Base-by-base conservation (phyloP, 2,888 invertebrate genomes). In the Danaus chrysippus region DNA sequence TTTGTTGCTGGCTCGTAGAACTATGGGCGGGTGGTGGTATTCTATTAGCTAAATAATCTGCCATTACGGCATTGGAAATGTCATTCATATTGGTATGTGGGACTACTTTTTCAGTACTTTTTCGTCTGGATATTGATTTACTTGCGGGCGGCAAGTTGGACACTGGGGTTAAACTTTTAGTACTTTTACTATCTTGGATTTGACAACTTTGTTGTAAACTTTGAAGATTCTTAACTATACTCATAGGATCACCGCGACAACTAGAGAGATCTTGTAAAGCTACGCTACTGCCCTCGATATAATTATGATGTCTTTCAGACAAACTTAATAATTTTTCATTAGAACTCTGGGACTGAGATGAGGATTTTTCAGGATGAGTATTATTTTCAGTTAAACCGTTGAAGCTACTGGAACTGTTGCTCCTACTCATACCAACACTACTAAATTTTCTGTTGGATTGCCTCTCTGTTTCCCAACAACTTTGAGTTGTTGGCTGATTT, bases 201-300 rank as follows among this genome's bases (percentile, higher is more conserved):
- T 93, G 92, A 78, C 93, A 93, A 74, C 90, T 91, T 78, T 92
- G 91, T 81, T 93, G 93, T 67, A 93, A 76, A 61, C 90, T 93
- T 82, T 93, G 93, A 71, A 94, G 86, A 81, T 94, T 94, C 81
- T 95, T 95, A 42, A 95, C 94, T 76, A 95, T 94, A 76, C 93
- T 94, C 94, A 95, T 95, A 3, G 95, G 94, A 78, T 95, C 95
- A 41, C 94, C 95, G 54, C 94, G 88, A 79, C 95, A 95, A 78
- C 94, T 94, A 64, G 94, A 94, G 59, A 95, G 83, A 83, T 95
- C 94, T 83, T 95, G 95, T 74, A 94, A 84, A 42, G 93, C 92
- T 75, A 89, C 91, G 75, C 91, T 91, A 77, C 84, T 92, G 56
- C 93, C 85, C 75, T 95, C 94, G 79, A 94, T 94, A 83, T 94